A percentile compares a stretch with the other conserved stretches of the same genome.
Conservation (phyloP, 2,797 vertebrate species). For the Anolis apletophallus region DNA sequence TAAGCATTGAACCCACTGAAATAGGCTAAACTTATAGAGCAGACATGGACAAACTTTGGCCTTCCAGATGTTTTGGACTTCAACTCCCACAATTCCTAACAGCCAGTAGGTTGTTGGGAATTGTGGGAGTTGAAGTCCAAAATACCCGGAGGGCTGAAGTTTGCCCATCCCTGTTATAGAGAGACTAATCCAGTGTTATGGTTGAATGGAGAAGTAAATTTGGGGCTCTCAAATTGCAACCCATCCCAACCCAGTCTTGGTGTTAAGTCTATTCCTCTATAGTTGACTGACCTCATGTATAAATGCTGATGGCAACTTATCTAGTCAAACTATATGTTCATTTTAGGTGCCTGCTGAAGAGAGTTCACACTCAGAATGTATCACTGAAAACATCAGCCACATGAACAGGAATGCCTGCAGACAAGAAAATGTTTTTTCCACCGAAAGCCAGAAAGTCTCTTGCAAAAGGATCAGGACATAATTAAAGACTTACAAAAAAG, state of each 20-base stretch:
- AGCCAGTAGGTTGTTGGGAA: no score
- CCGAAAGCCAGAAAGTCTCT: constrained; percentile 57
- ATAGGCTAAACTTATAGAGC: no score
- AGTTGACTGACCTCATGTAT: not conserved
- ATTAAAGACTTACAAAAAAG: not conserved
- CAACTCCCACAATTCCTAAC: no score
- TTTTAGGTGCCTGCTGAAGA: constrained; percentile 71
- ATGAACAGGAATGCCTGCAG: constrained; percentile 67
- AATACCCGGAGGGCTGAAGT: no score
- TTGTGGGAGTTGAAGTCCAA: no score
- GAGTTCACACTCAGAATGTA: constrained; percentile 63
- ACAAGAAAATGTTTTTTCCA: constrained; percentile 68
- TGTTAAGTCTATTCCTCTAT: not conserved
- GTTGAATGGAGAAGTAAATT: not conserved
- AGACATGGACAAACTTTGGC: no score
- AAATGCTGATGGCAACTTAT: not conserved
- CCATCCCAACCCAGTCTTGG: not conserved
- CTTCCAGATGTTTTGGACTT: no score
- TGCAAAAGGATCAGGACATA: constrained; percentile 84
- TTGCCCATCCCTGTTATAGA: no score
- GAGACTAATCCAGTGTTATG: not conserved
- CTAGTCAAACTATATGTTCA: constrained; percentile 39
- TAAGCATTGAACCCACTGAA: no score
- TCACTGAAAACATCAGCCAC: constrained; percentile 51
- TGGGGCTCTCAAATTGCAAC: not conserved